phyloP scores from a whole-genome alignment of 2,888 invertebrate genomes.

The Drosophila ezoana region DNA sequence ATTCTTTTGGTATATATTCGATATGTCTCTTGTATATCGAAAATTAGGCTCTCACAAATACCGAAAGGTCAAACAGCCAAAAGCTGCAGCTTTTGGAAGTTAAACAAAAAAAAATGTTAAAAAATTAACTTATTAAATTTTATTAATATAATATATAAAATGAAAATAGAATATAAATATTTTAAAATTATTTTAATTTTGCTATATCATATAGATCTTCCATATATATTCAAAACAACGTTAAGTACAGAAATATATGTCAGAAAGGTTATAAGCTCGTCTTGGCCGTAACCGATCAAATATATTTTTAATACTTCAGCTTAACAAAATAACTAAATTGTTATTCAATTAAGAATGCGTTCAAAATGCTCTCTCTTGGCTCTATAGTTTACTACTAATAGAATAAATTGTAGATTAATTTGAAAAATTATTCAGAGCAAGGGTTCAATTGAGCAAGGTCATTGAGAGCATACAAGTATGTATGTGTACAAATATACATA shows the following conservation, averaged over 20 bases:
- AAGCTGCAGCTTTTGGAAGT: neutral
- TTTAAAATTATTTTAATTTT: no score
- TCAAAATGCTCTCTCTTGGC: no score
- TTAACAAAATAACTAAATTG: neutral
- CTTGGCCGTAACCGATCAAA: neutral
- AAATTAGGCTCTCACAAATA: neutral
- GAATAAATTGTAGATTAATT: neutral
- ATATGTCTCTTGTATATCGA: slow-evolving; percentile 6
- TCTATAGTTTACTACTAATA: neutral
- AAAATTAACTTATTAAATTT: no score
- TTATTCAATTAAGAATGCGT: neutral
- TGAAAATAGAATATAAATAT: neutral
- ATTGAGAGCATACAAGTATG: slow-evolving; percentile 1
- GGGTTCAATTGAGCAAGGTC: slow-evolving; percentile 11
- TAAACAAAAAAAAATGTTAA: no score
- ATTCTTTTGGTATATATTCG: slow-evolving; percentile 5
- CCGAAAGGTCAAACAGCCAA: neutral
- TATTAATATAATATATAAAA: neutral
- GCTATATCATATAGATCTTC: no score
- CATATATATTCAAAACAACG: no score
- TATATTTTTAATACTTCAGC: no score
- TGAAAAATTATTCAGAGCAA: neutral
- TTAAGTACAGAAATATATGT: no score
- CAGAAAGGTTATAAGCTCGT: no score
- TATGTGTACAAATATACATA: neutral